Evolutionary conservation across 2,888 invertebrate species (phyloP).

Genomic region (Tyria jacobaeae): DNA sequence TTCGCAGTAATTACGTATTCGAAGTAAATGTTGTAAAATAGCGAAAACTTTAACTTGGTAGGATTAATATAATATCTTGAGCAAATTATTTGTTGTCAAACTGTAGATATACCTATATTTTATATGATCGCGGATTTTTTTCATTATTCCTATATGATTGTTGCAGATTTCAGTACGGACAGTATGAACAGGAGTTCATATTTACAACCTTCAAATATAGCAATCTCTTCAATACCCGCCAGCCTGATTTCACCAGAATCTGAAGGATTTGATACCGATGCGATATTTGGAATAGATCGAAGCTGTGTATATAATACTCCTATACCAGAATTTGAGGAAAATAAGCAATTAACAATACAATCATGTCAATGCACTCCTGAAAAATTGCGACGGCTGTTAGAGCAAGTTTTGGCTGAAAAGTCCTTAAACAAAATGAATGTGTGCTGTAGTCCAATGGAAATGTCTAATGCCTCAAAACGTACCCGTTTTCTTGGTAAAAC

Average conservation of each 20-base stretch:
- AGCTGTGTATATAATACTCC: constrained; percentile 4
- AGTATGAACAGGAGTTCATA: not conserved
- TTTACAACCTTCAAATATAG: not conserved
- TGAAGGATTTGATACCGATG: not conserved
- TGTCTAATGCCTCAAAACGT: not conserved
- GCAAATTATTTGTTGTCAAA: too few relatives aligned
- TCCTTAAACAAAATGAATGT: not conserved
- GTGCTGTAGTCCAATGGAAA: constrained; percentile 6
- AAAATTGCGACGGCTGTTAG: constrained; percentile 27
- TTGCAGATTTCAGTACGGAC: constrained; percentile 12
- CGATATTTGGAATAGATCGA: constrained; percentile 4
- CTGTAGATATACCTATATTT: too few relatives aligned
- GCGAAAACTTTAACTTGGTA: too few relatives aligned
- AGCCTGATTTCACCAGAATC: not conserved
- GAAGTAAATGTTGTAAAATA: too few relatives aligned
- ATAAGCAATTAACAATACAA: not conserved
- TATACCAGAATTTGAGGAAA: not conserved
- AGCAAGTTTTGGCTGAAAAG: constrained; percentile 21
- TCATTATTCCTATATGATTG: not conserved
- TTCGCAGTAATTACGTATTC: constrained; percentile 1
- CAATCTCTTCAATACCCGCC: not conserved
- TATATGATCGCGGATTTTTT: not conserved
- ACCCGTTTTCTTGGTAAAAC: constrained; percentile 4
- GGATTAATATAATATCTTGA: too few relatives aligned
- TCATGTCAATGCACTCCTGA: constrained; percentile 42